Evolutionary conservation across 2,888 invertebrate species (phyloP).

Genomic region (Stenolophus ochropezus): DNA sequence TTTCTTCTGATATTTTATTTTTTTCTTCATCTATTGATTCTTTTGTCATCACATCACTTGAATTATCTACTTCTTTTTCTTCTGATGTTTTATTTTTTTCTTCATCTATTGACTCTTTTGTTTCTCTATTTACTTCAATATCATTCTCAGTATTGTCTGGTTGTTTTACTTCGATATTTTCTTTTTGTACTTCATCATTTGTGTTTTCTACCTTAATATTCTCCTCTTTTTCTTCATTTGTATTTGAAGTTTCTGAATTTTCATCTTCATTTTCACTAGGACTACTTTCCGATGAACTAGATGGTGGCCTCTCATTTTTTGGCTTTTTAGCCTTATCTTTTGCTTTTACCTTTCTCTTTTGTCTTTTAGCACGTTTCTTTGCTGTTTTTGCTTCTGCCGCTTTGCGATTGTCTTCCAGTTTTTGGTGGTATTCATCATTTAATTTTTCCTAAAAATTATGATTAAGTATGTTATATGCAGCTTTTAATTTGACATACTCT

Average conservation of each 20-base stretch:
- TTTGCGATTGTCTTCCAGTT: conserved; percentile 84
- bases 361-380: conserved; percentile 92
- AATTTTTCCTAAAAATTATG: conserved; percentile 80
- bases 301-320: conserved; percentile 67
- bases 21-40: conserved; percentile 63
- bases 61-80: not conserved
- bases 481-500: conserved; percentile 75
- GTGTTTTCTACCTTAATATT: conserved; percentile 42
- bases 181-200: conserved; percentile 60
- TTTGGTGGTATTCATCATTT: conserved; percentile 88
- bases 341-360: conserved; percentile 82
- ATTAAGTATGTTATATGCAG: not conserved
- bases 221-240: conserved; percentile 68
- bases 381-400: conserved; percentile 88
- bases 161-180: not conserved
- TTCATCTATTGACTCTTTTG: not conserved
- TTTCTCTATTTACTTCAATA: not conserved
- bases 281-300: conserved; percentile 65
- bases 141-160: not conserved
- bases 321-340: conserved; percentile 68
- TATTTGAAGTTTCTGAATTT: conserved; percentile 58
- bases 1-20: conserved; percentile 57
- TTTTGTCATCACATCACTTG: conserved; percentile 63
- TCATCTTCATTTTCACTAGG: conserved; percentile 61
- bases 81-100: not conserved